phyloP scores from a whole-genome alignment of 2,797 vertebrate species.

The Gouania willdenowi region DNA sequence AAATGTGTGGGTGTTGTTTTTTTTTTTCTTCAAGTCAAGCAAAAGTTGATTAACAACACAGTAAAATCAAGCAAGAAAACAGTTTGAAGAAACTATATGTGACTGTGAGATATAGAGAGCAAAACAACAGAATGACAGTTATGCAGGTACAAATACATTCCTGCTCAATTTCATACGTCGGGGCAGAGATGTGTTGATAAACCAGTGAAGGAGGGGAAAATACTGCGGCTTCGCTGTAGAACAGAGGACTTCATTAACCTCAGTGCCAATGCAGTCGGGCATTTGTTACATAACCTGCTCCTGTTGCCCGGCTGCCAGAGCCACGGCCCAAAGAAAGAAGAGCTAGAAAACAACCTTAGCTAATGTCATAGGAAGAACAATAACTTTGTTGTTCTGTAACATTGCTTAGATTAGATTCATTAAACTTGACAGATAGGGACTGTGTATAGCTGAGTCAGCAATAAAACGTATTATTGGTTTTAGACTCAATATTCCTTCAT shows the following conservation, averaged over 20 bases:
- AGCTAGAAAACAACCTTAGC: slow-evolving; percentile 9
- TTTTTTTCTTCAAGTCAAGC: neutral
- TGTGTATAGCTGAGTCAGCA: too few relatives aligned
- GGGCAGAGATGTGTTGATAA: slow-evolving; percentile 20
- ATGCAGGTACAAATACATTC: slow-evolving; percentile 6
- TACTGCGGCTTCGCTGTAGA: slow-evolving; percentile 21
- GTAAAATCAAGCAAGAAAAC: too few relatives aligned
- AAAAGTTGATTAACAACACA: too few relatives aligned
- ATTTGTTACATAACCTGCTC: slow-evolving; percentile 37
- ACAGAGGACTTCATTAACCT: slow-evolving; percentile 50
- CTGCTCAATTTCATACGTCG: slow-evolving; percentile 29
- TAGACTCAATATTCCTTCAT: too few relatives aligned
- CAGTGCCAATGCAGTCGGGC: slow-evolving; percentile 17
- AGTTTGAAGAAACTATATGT: slow-evolving; percentile 3
- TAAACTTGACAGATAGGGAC: neutral
- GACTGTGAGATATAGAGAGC: neutral
- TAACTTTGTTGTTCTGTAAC: slow-evolving; percentile 11
- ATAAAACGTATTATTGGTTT: too few relatives aligned
- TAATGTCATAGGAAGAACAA: slow-evolving; percentile 3
- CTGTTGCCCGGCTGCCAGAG: slow-evolving; percentile 12
- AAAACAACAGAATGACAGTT: slow-evolving; percentile 1
- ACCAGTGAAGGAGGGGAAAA: slow-evolving; percentile 47
- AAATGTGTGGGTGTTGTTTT: slow-evolving; percentile 15
- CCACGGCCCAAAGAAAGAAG: slow-evolving; percentile 6
- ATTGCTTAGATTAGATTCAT: slow-evolving; percentile 1